A percentile compares a stretch with the other conserved stretches of the same genome.
phyloP scores from a whole-genome alignment of 2,888 invertebrate species.

The Mimumesa dahlbomi region DNA sequence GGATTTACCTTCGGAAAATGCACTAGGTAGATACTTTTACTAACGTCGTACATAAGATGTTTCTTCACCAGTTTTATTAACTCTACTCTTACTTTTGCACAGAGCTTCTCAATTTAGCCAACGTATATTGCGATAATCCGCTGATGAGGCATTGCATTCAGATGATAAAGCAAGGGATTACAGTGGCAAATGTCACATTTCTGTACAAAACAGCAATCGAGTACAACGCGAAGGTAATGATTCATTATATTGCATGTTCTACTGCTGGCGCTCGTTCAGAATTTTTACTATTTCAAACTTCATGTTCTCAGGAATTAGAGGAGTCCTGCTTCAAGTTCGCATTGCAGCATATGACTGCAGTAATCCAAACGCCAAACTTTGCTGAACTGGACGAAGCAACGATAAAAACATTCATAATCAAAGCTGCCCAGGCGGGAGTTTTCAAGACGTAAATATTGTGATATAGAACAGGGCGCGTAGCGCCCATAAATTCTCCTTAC shows the following conservation, averaged over 20 bases:
- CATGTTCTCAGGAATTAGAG: slow-evolving; percentile 81
- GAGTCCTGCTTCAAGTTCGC: slow-evolving; percentile 84
- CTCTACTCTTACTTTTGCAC: slow-evolving; percentile 11
- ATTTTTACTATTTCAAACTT: too few species aligned
- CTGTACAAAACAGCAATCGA: slow-evolving; percentile 83
- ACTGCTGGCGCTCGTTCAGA: too few species aligned
- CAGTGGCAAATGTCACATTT: slow-evolving; percentile 83
- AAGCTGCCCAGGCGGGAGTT: slow-evolving; percentile 81
- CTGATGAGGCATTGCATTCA: slow-evolving; percentile 82
- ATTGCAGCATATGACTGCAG: slow-evolving; percentile 84
- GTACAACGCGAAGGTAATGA: slow-evolving; percentile 81
- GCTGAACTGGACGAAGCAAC: slow-evolving; percentile 82
- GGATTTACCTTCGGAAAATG: slow-evolving; percentile 83
- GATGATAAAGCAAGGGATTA: slow-evolving; percentile 83
- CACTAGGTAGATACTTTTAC: slow-evolving; percentile 82
- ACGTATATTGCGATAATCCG: slow-evolving; percentile 83
- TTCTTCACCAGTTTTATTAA: too few species aligned
- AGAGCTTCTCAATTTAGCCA: slow-evolving; percentile 83
- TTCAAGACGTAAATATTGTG: too few species aligned
- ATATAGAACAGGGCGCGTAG: too few species aligned
- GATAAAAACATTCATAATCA: slow-evolving; percentile 82
- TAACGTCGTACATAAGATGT: slow-evolving; percentile 1
- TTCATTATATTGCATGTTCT: background rate
- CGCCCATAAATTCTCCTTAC: too few species aligned
- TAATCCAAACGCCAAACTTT: slow-evolving; percentile 83